A percentile compares a stretch with the other conserved stretches of the same genome.
phyloP scores from a whole-genome alignment of 2,888 invertebrate species.

The Acrobasis repandana region DNA sequence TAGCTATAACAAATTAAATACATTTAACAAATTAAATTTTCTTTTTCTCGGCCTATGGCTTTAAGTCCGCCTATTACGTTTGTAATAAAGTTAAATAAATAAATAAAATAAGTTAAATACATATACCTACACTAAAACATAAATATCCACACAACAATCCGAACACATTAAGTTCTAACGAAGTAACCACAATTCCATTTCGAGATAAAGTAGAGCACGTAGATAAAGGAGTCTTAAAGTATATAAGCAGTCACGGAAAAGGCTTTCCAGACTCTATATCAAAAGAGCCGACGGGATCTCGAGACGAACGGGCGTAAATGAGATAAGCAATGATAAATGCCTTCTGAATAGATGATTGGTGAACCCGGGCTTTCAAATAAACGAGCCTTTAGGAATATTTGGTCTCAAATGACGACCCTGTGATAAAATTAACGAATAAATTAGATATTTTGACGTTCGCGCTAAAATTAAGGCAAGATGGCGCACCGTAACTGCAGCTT shows the following conservation, averaged over 20 bases:
- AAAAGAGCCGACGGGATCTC: constrained; percentile 19
- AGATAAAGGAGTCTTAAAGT: constrained; percentile 13
- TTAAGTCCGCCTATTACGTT: too few relatives aligned
- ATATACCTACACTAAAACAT: background rate
- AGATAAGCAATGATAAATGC: constrained; percentile 25
- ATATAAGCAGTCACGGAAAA: constrained; percentile 11
- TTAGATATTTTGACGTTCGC: background rate
- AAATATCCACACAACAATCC: background rate
- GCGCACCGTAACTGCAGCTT: constrained; percentile 1
- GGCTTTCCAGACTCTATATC: constrained; percentile 4
- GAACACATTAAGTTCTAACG: background rate
- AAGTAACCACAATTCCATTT: constrained; percentile 22
- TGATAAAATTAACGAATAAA: constrained; percentile 1
- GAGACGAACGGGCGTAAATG: constrained; percentile 19
- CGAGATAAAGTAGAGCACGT: constrained; percentile 14
- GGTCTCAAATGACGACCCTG: background rate
- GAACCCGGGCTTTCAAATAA: constrained; percentile 14
- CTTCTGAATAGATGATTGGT: constrained; percentile 21
- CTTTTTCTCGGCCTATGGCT: too few relatives aligned
- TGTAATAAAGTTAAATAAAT: too few relatives aligned
- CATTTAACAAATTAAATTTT: too few relatives aligned
- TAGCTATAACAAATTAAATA: too few relatives aligned
- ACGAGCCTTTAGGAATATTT: constrained; percentile 6
- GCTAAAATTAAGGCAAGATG: constrained; percentile 19
- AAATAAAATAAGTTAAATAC: too few relatives aligned